Conservation (phyloP, 1,140 invertebrate species). For the Nasonia vitripennis region DNA sequence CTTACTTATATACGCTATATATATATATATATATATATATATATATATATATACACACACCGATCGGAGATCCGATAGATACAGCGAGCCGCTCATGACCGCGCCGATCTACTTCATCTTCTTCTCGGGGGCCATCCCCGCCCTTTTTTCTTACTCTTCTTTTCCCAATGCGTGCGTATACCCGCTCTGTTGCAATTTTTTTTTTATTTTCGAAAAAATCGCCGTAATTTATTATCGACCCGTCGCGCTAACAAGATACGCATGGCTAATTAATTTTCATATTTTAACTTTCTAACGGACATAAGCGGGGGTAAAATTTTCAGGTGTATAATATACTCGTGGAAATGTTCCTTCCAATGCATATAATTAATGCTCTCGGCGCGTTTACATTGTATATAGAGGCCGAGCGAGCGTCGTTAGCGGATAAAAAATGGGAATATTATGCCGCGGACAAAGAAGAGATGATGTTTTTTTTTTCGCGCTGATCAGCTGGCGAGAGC, state of each 20-base stretch:
- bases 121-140: neutral
- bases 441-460: conserved; percentile 7
- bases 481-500: conserved; percentile 52
- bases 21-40: too few relatives aligned
- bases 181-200: neutral
- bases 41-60: too few relatives aligned
- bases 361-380: neutral
- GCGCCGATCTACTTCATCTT: conserved; percentile 18
- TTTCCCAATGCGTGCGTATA: neutral
- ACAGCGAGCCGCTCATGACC: conserved; percentile 51
- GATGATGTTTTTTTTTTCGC: conserved; percentile 44
- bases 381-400: neutral
- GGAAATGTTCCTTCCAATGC: neutral
- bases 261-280: neutral
- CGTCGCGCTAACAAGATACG: neutral
- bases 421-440: conserved; percentile 42
- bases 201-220: neutral
- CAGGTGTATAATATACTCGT: too few relatives aligned
- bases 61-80: conserved; percentile 67
- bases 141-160: neutral
- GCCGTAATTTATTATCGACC: neutral
- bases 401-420: neutral
- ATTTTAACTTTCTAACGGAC: too few relatives aligned
- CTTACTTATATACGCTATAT: neutral
- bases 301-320: too few relatives aligned